Evolutionary conservation across 2,113 vertebrate genomes (phyloP), one percentile per base, ranked within the genome.

Genomic region (Acinonyx jubatus): DNA sequence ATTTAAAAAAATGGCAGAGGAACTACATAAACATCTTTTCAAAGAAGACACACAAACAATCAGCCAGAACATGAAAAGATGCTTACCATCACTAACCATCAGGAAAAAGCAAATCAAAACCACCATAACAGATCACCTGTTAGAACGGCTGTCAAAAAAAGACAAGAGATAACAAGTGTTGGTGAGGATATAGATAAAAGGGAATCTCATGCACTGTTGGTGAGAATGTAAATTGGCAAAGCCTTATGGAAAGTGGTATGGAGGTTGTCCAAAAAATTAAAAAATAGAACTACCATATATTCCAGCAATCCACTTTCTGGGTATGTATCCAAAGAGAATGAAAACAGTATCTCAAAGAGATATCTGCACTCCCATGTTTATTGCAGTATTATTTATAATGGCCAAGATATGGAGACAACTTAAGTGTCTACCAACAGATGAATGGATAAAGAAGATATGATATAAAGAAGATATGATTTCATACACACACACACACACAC

Each of bases 61-160:
- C 55, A 89, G 73, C 9, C 65, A 45, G 79, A 65, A 55, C n/a
- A 21, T 63, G 66, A 73, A 65, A 80, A 94, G 36, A 33, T 80
- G 52, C 31, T 48, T 31, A 61, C 50, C 14, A 41, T 80, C 50
- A 71, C 21, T 63, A 90, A 61, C 50, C 55, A 74, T 33, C 36
- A 88, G 90, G 31, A 55, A 87, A 87, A 74, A 52, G n/a, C 74
- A 63, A 95, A 87, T 65, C 52, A 65, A 87, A 73, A 73, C n/a
- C n/a, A 81, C 52, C 81, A 16, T 74, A 21, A 65, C 21, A 31
- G 36, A 52, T 11, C 52, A 33, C 52, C 57, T 81, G 9, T 66
- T 84, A 65, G 73, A 87, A 81, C 45, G 33, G 23, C 55, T 71
- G 11, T 71, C 12, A 38, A 52, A 81, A 81, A 69, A 81, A 52